Evolutionary conservation across 2,797 vertebrate genomes (phyloP), one percentile per base, ranked within the genome.

Genomic region (Enteromius fasciolatus): DNA sequence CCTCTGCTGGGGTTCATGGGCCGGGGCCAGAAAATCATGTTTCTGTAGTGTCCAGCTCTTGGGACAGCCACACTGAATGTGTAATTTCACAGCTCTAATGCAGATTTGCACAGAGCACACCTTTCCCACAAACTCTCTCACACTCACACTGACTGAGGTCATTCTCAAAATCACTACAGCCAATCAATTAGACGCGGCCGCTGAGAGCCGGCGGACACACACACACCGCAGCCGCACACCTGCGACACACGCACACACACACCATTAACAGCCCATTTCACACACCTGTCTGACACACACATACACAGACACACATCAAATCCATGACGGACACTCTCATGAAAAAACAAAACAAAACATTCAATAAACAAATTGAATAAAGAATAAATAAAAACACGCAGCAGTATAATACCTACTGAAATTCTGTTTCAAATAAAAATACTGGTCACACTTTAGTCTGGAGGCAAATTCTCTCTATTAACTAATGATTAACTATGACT

Each of bases 81-180:
- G 59, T 76, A 79, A 88, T 88, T 88, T 88, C 87, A 88, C 87
- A 86, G 80, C 50, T 25, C 41, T 86, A 88, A 88, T 84, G 28
- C 73, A 52, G 73, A 85, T 86, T 87, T 84, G 25, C 76, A 86
- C 72, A 78, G 70, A 23, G 67, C 77, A 84, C 82, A 86, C 73
- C 76, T 79, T 77, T 70, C 75, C 63, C 78, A 59, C 77, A 74
- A 36, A 73, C 75, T 68, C 31, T 76, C 79, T 48, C 81, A 75
- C 44, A 46, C 85, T 31, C 66, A 81, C 50, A 78, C 46, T 31
- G 28, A 86, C 81, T 81, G 83, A 74, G 85, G 84, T 84, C 81
- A 82, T 85, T 79, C 44, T 66, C 63, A 73, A 76, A 83, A 85
- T 80, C 84, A 73, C 77, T 81, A 48, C 64, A 82, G 79, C 83